Percentiles rank a stretch among this genome's conserved stretches.
Conservation (phyloP, 1,140 invertebrate species). For the Lasioglossum baleicum region DNA sequence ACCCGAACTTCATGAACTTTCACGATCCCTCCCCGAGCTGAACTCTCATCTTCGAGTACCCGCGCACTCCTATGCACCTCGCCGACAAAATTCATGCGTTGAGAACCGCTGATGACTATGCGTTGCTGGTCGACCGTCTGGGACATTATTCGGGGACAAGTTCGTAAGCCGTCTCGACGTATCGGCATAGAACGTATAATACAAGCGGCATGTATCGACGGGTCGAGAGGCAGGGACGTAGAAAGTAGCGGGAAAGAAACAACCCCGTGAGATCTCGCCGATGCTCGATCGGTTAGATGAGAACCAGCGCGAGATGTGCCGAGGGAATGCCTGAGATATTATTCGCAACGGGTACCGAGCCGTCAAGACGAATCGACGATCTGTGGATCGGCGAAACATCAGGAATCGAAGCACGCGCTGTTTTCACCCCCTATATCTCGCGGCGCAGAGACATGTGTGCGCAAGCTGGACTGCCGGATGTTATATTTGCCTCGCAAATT, state of each 20-base stretch:
- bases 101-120: too few relatives aligned
- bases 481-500: neutral
- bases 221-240: neutral
- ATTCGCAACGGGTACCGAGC: conserved; percentile 39
- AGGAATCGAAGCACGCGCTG: conserved; percentile 40
- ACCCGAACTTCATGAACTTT: too few relatives aligned
- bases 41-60: too few relatives aligned
- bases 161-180: conserved; percentile 47
- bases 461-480: neutral
- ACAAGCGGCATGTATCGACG: conserved; percentile 21
- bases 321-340: conserved; percentile 52
- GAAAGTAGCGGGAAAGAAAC: neutral
- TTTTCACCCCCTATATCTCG: conserved; percentile 19
- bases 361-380: conserved; percentile 42
- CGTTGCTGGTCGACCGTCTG: neutral
- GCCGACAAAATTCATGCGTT: neutral
- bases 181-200: conserved; percentile 28
- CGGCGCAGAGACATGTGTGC: conserved; percentile 3
- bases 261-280: neutral
- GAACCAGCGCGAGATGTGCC: conserved; percentile 12
- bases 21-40: too few relatives aligned
- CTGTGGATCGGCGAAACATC: conserved; percentile 48
- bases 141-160: conserved; percentile 36
- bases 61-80: too few relatives aligned
- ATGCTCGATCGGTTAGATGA: neutral